A percentile compares a stretch with the other conserved stretches of the same genome.
These are phyloP conservation scores for Caenorhabditis wallacei DNA, from an alignment of 2,888 invertebrate genomes.

Conservation along the genomic window DNA sequence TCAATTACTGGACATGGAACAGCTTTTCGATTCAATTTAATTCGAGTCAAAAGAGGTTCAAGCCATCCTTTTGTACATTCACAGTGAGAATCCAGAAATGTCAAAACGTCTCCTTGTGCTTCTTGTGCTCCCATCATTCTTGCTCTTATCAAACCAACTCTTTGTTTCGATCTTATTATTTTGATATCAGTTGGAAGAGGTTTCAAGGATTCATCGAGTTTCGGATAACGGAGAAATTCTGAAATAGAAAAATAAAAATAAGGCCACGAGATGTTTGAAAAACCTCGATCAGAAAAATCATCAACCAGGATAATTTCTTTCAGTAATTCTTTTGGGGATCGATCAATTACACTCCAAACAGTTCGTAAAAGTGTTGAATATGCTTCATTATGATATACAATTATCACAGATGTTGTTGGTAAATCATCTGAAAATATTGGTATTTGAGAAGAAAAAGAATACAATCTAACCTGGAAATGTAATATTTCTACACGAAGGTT, in stretches of 20 bases:
- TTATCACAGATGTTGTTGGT: conserved; percentile 93
- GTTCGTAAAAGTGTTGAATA: conserved; percentile 97
- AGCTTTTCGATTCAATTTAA: conserved; percentile 90
- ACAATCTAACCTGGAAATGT: conserved; percentile 71
- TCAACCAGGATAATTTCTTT: conserved; percentile 97
- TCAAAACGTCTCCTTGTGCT: conserved; percentile 93
- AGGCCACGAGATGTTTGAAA: not conserved
- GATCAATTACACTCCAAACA: conserved; percentile 96
- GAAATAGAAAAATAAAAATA: conserved; percentile 28
- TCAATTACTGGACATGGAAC: conserved; percentile 93
- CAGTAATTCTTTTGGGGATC: conserved; percentile 85
- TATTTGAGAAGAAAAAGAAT: too few species aligned
- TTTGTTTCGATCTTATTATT: conserved; percentile 90
- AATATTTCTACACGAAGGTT: conserved; percentile 88
- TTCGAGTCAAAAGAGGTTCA: conserved; percentile 93
- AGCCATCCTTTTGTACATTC: conserved; percentile 99
- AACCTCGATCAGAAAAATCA: conserved; percentile 91
- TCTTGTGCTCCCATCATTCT: conserved; percentile 93
- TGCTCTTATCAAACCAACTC: conserved; percentile 96
- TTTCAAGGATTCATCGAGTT: conserved; percentile 71
- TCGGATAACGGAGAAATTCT: conserved; percentile 76
- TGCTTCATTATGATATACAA: conserved; percentile 99
- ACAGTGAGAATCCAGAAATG: conserved; percentile 98
- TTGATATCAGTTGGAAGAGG: conserved; percentile 87
- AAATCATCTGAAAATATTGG: conserved; percentile 83